phyloP scores from a whole-genome alignment of 2,113 vertebrate genomes.

The Synchiropus splendidus region DNA sequence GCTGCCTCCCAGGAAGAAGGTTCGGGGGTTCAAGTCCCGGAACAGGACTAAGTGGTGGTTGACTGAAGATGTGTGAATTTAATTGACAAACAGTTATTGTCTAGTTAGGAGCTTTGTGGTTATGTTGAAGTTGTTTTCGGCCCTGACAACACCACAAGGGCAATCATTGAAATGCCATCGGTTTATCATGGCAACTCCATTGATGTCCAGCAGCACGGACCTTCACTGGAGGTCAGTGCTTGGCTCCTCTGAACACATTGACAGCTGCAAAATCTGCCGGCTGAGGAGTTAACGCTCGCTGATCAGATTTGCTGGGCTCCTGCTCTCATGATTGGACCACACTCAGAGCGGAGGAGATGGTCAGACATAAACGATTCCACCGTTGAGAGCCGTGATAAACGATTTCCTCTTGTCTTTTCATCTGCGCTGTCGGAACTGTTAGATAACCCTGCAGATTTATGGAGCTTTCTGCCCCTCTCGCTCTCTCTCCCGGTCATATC shows the following conservation, averaged over 20 bases:
- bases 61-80: no score
- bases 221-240: no score
- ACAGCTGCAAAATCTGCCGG: slow-evolving; percentile 17
- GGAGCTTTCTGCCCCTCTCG: slow-evolving; percentile 18
- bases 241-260: slow-evolving; percentile 8
- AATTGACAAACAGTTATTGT: no score
- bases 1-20: no score
- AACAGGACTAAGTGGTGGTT: no score
- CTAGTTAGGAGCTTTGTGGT: no score
- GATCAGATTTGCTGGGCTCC: slow-evolving; percentile 42
- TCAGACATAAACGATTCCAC: slow-evolving; percentile 36
- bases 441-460: slow-evolving; percentile 59
- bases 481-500: slow-evolving; percentile 17
- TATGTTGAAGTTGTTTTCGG: no score
- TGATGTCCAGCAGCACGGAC: no score
- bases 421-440: slow-evolving; percentile 34
- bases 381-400: slow-evolving; percentile 55
- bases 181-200: no score
- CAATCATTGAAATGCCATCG: no score
- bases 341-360: slow-evolving; percentile 29
- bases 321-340: slow-evolving; percentile 29
- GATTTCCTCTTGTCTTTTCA: slow-evolving; percentile 38
- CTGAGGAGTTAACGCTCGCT: slow-evolving; percentile 17
- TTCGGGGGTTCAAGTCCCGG: no score
- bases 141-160: no score